phyloP scores from a whole-genome alignment of 2,888 invertebrate species.

The Cephus pygmeus region DNA sequence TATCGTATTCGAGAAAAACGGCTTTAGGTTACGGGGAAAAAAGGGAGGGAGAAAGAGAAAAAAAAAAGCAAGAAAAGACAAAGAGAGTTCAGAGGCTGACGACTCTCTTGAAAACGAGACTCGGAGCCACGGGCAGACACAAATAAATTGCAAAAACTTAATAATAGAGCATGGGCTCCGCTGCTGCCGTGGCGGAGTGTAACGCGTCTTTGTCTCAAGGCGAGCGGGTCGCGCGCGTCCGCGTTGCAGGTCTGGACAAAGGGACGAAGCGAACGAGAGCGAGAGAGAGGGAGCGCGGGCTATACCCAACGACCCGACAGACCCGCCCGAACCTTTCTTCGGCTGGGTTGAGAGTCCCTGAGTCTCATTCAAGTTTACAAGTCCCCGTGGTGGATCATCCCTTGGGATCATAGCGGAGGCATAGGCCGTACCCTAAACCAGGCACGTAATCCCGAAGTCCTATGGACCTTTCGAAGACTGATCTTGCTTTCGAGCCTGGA shows the following conservation, averaged over 20 bases:
- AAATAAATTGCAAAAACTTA: slow-evolving; percentile 66
- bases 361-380: neutral
- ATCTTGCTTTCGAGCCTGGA: neutral
- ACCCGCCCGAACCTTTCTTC: neutral
- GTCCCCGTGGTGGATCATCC: neutral
- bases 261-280: slow-evolving; percentile 9
- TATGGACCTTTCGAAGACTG: neutral
- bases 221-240: slow-evolving; percentile 25
- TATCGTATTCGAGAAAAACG: neutral
- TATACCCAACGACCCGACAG: neutral
- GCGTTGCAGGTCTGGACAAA: slow-evolving; percentile 20
- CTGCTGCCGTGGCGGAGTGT: slow-evolving; percentile 20
- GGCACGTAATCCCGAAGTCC: neutral
- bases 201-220: slow-evolving; percentile 4
- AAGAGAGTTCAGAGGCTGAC: slow-evolving; percentile 10
- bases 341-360: neutral
- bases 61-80: slow-evolving; percentile 20
- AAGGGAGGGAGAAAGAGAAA: neutral
- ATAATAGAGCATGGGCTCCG: slow-evolving; percentile 60
- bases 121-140: slow-evolving; percentile 55
- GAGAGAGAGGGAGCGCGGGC: slow-evolving; percentile 14
- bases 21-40: neutral
- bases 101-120: slow-evolving; percentile 29
- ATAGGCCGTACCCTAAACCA: neutral
- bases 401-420: neutral